Evolutionary conservation across 2,888 invertebrate species (phyloP).

Genomic region (Ectemnius lituratus): DNA sequence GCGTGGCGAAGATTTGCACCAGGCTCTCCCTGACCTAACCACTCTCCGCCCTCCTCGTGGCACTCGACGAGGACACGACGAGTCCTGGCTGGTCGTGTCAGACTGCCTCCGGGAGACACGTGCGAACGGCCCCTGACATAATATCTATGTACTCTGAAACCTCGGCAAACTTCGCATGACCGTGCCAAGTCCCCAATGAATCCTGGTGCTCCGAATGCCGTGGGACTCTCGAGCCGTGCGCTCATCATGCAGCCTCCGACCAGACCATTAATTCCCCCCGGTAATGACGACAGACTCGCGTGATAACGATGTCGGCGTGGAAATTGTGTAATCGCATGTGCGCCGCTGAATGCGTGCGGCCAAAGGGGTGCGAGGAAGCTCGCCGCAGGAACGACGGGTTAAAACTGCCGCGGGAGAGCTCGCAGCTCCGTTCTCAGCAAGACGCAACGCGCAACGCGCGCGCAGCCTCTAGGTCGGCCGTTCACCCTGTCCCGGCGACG

Average conservation of each 20-base stretch:
- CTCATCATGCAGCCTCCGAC: too few relatives aligned
- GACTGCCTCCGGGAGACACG: too few relatives aligned
- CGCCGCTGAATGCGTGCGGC: too few relatives aligned
- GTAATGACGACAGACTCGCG: too few relatives aligned
- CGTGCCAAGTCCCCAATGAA: not conserved
- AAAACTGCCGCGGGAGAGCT: slow-evolving; percentile 49
- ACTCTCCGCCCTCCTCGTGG: slow-evolving; percentile 45
- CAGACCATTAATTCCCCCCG: too few relatives aligned
- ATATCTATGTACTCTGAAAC: slow-evolving; percentile 27
- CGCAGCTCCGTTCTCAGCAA: slow-evolving; percentile 54
- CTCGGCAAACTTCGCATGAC: slow-evolving; percentile 9
- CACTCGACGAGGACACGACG: slow-evolving; percentile 21
- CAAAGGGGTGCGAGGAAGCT: not conserved
- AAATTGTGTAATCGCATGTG: too few relatives aligned
- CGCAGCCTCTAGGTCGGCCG: slow-evolving; percentile 77
- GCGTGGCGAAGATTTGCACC: slow-evolving; percentile 69
- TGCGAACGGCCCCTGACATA: slow-evolving; percentile 23
- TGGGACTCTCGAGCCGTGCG: too few relatives aligned
- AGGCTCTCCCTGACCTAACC: slow-evolving; percentile 72
- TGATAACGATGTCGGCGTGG: too few relatives aligned
- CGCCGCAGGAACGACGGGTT: slow-evolving; percentile 14
- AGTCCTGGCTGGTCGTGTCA: slow-evolving; percentile 22
- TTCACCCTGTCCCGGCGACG: slow-evolving; percentile 74
- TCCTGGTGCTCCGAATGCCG: not conserved
- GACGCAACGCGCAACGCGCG: slow-evolving; percentile 64